Evolutionary conservation across 2,797 vertebrate species (phyloP).

Genomic region (Erethizon dorsatum): DNA sequence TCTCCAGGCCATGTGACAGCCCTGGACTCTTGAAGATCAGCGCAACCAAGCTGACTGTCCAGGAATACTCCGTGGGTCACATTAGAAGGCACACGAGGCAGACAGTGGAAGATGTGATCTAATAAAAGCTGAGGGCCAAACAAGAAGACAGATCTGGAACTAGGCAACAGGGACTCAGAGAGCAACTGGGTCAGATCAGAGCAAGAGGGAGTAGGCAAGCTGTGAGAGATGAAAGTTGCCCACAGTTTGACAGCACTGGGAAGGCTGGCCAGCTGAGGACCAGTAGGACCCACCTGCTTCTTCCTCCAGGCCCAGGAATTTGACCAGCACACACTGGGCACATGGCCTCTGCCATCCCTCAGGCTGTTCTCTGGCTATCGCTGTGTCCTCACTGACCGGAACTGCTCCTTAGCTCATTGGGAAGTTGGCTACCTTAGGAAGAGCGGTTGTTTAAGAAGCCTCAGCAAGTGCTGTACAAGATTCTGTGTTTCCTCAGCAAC

Average conservation of each 20-base stretch:
- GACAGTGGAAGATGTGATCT: background rate
- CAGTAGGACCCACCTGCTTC: background rate
- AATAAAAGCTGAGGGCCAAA: background rate
- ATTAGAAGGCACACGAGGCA: background rate
- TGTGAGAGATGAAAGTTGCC: background rate
- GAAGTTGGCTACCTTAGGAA: background rate
- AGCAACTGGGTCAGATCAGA: background rate
- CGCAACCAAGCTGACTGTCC: background rate
- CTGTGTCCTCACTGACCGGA: background rate
- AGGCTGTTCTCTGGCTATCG: background rate
- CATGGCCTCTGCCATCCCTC: background rate
- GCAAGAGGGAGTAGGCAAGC: background rate
- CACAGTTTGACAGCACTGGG: background rate
- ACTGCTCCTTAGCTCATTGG: background rate
- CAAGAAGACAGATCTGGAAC: background rate
- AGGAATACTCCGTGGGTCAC: background rate
- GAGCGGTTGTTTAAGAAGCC: background rate
- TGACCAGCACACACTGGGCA: background rate
- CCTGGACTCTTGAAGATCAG: background rate
- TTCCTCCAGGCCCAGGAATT: background rate
- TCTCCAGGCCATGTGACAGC: background rate
- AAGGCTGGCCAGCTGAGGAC: background rate
- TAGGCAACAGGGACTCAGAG: background rate
- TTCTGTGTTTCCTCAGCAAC: background rate
- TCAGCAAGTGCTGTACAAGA: background rate